Base-by-base conservation (phyloP, 2,113 vertebrate genomes). In the Corythornis cristatus region DNA sequence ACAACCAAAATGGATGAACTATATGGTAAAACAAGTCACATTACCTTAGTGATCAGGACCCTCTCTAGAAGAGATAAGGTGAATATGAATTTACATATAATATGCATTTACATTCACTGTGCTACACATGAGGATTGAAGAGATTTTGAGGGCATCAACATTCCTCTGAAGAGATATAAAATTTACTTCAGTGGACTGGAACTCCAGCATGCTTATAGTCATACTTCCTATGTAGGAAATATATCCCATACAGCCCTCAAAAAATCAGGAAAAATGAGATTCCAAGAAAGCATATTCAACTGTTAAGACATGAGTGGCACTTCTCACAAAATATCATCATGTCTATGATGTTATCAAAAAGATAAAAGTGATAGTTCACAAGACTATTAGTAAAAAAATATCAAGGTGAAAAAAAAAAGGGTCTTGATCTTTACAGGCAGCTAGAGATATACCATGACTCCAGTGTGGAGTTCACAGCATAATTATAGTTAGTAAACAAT, bases 361-460 rank as follows among this genome's bases (percentile, higher is more conserved):
- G 21, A 91, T 92, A 70, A 75, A 96, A 95, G 96, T 53, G 70
- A 87, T 15, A 93, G 66, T 68, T 97, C 78, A 81, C 23, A 79
- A 89, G 82, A 71, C 28, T 76, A 45, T 79, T 64, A 83, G 50
- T 91, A 95, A 97, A 96, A 61, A 96, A 82, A 92, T 84, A 57
- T 18, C 40, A 83, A 79, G 48, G 86, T 43, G 50, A 90, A 79
- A 82, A 88, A 76, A 64, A 29, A 76, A 66, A 29, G 26, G 17
- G n/a, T 62, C 68, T 68, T 72, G 43, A 56, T 54, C 35, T 83
- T 48, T 62, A 68, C 8, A 60, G 72, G 54, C 19, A 88, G 28
- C 40, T 72, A 53, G 18, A 83, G 57, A 60, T n/a, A 75, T 5
- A 58, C n/a, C 4, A n/a, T 28, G 54, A 76, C 15, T 93, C 22